Base-by-base conservation (phyloP, 2,888 invertebrate genomes). In the Megalurothrips usitatus region DNA sequence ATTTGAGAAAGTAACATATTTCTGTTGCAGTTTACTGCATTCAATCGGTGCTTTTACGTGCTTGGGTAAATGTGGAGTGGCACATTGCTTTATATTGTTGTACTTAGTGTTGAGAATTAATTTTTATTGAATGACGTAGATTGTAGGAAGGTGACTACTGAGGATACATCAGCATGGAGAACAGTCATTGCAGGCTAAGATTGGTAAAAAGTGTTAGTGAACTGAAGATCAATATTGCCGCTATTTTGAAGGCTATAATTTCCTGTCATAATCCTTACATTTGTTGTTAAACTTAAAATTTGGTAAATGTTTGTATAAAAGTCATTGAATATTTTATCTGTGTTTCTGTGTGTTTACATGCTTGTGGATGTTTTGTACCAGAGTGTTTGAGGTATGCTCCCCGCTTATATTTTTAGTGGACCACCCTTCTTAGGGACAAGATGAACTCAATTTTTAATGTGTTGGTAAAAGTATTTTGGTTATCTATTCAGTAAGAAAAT, bases 221-320 rank as follows among this genome's bases (percentile, higher is more conserved):
- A 75, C 68, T 75, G 68, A 23, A 26, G 26, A 26, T 26, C 23
- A 11, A 26, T 26, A 12, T 26, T 12, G 23, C 9, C 23, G 8
- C 23, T 12, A 9, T 23, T 75, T 75, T 75, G 4, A 23, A 26
- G 68, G 23, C 26, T 75, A 26, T 75, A 58, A 43, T 26, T 26
- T 26, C 12, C 26, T 75, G 68, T 75, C 68, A n/a, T 26, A 9
- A 26, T 75, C 68, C n/a, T 75, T 23, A 75, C 11, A 10, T 26
- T 68, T 23, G 12, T 75, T 23, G 68, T 75, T 75, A 26, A 75
- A 75, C n/a, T 75, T 75, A 26, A 75, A 75, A 26, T 26, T 75
- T n/a, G 23, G 11, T 75, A 8, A 75, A 26, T 75, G 68, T 75
- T 75, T 75, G 12, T 26, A 12, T 26, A 58, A 58, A 58, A 58